Base-by-base conservation (phyloP, 2,888 invertebrate genomes). In the Zeuzera pyrina region DNA sequence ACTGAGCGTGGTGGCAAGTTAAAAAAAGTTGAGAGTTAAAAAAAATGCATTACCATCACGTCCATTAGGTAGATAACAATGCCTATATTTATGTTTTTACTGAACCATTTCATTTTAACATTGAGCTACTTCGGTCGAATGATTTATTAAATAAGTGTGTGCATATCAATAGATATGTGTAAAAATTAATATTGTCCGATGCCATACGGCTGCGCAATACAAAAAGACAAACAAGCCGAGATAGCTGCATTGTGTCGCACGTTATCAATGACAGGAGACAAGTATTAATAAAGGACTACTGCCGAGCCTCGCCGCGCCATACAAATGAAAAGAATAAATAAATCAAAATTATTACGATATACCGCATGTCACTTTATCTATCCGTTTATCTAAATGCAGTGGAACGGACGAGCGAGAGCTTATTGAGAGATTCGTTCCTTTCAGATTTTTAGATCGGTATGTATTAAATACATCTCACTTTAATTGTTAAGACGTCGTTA, bases 211-310 rank as follows among this genome's bases (percentile, higher is more conserved):
- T 4, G 27, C 22, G 30, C 50, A 54, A 37, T 42, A 49, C 44
- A 52, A 59, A 59, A 67, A 61, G 56, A 64, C 59, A 67, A 66
- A 64, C 66, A 66, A 56, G 61, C 68, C 68, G 58, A 63, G 70
- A 70, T 73, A 71, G 34, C 30, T 19, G 29, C 45, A 49, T 46
- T 50, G 48, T 50, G 38, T 34, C 31, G 14, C 45, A 51, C 52
- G 54, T 66, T 76, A 79, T 77, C 78, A 63, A 55, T 68, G 73
- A 76, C 73, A 71, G 63, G n/a, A 68, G 78, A 76, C 77, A 73
- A 66, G 76, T 74, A 69, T 74, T 74, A 74, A 76, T 77, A 77
- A 76, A 78, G 67, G 65, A 69, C 61, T 57, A 74, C 76, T 69
- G 66, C 74, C 53, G 62, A 59, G 58, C 55, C 58, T 66, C 63